Evolutionary conservation across 2,888 invertebrate species (phyloP).

Genomic region (Andrena chrysosceles): DNA sequence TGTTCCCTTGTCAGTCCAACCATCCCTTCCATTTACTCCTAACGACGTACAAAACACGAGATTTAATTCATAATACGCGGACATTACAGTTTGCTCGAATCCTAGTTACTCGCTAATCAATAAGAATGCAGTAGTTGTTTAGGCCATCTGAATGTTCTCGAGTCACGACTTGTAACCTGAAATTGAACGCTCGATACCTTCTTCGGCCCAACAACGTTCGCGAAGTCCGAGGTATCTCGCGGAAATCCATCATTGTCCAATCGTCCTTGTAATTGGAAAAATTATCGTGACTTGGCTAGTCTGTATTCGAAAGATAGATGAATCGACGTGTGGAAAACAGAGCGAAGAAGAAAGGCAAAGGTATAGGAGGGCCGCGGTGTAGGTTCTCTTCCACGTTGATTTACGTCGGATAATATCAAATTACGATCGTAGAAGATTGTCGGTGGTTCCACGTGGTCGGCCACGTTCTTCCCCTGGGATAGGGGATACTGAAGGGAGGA

Average conservation of each 20-base stretch:
- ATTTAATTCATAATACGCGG: too few species aligned
- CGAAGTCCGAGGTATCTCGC: neutral
- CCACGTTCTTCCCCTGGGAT: slow-evolving; percentile 44
- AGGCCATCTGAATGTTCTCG: too few species aligned
- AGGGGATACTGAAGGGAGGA: slow-evolving; percentile 11
- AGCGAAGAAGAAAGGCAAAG: neutral
- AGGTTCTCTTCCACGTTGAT: slow-evolving; percentile 56
- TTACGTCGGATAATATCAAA: slow-evolving; percentile 73
- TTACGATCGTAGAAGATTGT: slow-evolving; percentile 72
- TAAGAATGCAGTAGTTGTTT: too few species aligned
- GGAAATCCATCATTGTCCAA: too few species aligned
- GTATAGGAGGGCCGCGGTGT: slow-evolving; percentile 27
- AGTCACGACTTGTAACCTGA: neutral
- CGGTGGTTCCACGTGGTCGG: slow-evolving; percentile 44
- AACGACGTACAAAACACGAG: too few species aligned
- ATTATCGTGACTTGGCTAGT: slow-evolving; percentile 14
- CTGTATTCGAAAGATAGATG: slow-evolving; percentile 14
- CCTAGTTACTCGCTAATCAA: too few species aligned
- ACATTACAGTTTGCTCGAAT: too few species aligned
- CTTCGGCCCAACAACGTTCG: neutral
- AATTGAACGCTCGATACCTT: neutral
- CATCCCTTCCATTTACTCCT: too few species aligned
- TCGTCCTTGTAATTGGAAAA: slow-evolving; percentile 20
- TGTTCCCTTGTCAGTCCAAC: too few species aligned
- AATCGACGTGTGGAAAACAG: slow-evolving; percentile 14